phyloP scores from a whole-genome alignment of 2,797 vertebrate genomes.

The Xiphophorus birchmanni region DNA sequence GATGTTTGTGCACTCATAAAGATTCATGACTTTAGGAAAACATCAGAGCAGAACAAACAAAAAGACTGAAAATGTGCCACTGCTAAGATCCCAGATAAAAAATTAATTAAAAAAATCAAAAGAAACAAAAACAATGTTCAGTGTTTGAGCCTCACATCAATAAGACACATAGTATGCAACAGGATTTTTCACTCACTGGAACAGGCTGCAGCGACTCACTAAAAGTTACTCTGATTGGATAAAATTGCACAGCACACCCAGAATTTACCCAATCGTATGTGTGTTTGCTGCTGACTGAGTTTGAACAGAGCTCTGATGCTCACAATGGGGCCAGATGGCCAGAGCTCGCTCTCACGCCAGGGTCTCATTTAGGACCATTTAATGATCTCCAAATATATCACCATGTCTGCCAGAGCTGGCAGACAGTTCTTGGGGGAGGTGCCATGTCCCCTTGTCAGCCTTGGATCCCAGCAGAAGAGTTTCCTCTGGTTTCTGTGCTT shows the following conservation, averaged over 20 bases:
- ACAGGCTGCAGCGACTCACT: conserved; percentile 41
- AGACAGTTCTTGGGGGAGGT: conserved; percentile 60
- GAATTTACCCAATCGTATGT: conserved; percentile 64
- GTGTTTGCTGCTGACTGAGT: conserved; percentile 61
- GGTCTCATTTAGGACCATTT: conserved; percentile 82
- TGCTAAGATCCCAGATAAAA: not conserved
- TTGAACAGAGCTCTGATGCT: conserved; percentile 58
- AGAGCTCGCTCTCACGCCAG: conserved; percentile 76
- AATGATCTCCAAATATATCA: conserved; percentile 81
- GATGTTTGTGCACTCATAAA: not conserved
- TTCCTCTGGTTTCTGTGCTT: conserved; percentile 42
- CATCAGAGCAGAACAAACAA: not conserved
- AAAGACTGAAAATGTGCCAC: not conserved
- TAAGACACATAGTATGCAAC: not conserved
- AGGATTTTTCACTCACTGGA: conserved; percentile 18
- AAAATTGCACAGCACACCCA: conserved; percentile 25
- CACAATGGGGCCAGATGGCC: conserved; percentile 82
- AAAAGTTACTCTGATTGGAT: conserved; percentile 61
- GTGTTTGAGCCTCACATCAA: not conserved
- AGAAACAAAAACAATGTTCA: not conserved
- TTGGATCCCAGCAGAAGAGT: conserved; percentile 45
- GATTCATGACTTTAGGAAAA: not conserved
- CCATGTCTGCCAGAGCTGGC: conserved; percentile 74
- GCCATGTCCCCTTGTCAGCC: conserved; percentile 53
- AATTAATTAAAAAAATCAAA: not conserved